Conservation (phyloP, 2,797 vertebrate genomes). For the Mycteria americana region DNA sequence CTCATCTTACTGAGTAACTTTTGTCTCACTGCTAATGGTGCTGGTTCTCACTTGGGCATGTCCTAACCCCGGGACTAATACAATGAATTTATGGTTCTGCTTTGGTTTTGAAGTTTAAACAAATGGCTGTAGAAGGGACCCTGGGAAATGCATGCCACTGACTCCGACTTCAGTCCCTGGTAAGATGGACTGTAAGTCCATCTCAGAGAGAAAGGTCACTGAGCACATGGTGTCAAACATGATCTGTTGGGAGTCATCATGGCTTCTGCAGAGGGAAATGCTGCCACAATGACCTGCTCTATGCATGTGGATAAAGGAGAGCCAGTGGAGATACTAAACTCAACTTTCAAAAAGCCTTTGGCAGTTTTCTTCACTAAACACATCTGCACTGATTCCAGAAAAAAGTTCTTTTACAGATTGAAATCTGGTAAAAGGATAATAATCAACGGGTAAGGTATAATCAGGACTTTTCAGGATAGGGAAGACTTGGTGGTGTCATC, state of each 20-base stretch:
- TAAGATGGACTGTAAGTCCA: neutral
- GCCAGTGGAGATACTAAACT: neutral
- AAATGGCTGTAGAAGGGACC: neutral
- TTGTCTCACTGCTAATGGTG: neutral
- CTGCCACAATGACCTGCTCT: neutral
- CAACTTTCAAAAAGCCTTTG: neutral
- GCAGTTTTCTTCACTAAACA: neutral
- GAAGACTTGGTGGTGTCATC: neutral
- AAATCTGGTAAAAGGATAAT: neutral
- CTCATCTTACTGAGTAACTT: neutral
- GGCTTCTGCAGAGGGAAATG: neutral
- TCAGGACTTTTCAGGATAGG: neutral
- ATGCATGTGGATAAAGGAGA: neutral
- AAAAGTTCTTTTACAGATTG: neutral
- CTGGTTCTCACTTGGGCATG: neutral
- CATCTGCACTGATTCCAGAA: neutral
- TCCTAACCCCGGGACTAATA: neutral
- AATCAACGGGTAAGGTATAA: neutral
- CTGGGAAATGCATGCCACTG: neutral
- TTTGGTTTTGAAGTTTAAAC: neutral
- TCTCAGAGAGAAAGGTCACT: neutral
- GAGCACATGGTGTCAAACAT: neutral
- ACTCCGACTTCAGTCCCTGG: neutral
- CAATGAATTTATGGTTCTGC: neutral
- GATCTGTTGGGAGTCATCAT: neutral